phyloP scores from a whole-genome alignment of 2,797 vertebrate genomes.

The Rhyacichthys aspro region DNA sequence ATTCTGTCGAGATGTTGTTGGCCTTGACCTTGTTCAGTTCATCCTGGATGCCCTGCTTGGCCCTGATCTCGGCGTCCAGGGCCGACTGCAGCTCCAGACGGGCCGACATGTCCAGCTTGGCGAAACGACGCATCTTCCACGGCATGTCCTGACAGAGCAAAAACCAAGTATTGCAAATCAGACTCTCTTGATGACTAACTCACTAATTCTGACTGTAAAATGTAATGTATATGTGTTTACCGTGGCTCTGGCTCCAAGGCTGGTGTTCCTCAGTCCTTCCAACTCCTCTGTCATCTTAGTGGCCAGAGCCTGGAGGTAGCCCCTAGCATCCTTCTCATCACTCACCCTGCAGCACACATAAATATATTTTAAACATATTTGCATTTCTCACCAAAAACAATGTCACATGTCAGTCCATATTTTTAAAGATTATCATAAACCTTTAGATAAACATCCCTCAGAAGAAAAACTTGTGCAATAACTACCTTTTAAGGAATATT shows the following conservation, averaged over 20 bases:
- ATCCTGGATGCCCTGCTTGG: conserved; percentile 96
- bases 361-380: background rate
- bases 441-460: conserved; percentile 9
- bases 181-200: background rate
- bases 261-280: conserved; percentile 93
- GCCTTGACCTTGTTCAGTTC: conserved; percentile 97
- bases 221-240: conserved; percentile 71
- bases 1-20: conserved; percentile 92
- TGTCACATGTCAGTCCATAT: too few species aligned
- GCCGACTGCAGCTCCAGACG: conserved; percentile 97
- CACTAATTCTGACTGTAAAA: too few species aligned
- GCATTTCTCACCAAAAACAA: background rate
- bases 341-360: conserved; percentile 86
- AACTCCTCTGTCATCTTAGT: conserved; percentile 99
- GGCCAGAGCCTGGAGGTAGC: conserved; percentile 96
- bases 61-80: conserved; percentile 95
- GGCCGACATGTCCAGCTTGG: conserved; percentile 98
- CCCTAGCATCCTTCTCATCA: conserved; percentile 97
- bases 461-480: background rate
- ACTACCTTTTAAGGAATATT: background rate
- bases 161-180: background rate
- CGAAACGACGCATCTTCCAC: conserved; percentile 98
- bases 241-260: conserved; percentile 91
- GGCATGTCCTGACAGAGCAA: conserved; percentile 91
- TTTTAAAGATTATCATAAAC: background rate